These are phyloP conservation scores for Puntigrus tetrazona DNA, from an alignment of 2,113 vertebrate genomes.

Conservation along the genomic window DNA sequence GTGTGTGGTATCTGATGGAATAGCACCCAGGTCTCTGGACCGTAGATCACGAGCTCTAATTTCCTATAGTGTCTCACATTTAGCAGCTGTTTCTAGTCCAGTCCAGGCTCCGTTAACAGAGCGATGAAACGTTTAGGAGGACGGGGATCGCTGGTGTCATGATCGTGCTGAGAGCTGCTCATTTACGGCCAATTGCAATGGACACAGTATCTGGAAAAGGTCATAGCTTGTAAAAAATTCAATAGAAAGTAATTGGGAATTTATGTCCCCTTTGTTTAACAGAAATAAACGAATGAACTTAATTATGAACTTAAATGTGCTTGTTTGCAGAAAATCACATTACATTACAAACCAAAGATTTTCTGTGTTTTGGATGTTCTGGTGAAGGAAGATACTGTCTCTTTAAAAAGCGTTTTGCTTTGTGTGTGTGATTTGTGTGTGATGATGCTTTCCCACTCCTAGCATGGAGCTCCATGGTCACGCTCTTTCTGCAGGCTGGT, in stretches of 20 bases:
- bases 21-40: constrained; percentile 10
- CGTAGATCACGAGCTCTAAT: neutral
- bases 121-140: constrained; percentile 19
- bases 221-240: neutral
- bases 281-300: neutral
- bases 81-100: constrained; percentile 30
- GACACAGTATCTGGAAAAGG: neutral
- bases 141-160: neutral
- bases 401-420: constrained; percentile 37
- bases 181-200: neutral
- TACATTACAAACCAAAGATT: neutral
- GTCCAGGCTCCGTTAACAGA: constrained; percentile 18
- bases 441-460: constrained; percentile 26
- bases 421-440: constrained; percentile 4
- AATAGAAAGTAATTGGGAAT: neutral
- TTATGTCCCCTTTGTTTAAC: neutral
- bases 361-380: neutral
- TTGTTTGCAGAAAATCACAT: neutral
- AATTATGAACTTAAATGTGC: neutral
- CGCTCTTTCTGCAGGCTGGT: constrained; percentile 7
- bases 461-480: constrained; percentile 26
- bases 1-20: constrained; percentile 31
- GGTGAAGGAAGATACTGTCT: constrained; percentile 35
- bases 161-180: neutral
- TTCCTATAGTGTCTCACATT: constrained; percentile 32